Percentiles rank a stretch among this genome's conserved stretches.
Conservation (phyloP, 2,888 invertebrate species). For the Papilio demoleus region DNA sequence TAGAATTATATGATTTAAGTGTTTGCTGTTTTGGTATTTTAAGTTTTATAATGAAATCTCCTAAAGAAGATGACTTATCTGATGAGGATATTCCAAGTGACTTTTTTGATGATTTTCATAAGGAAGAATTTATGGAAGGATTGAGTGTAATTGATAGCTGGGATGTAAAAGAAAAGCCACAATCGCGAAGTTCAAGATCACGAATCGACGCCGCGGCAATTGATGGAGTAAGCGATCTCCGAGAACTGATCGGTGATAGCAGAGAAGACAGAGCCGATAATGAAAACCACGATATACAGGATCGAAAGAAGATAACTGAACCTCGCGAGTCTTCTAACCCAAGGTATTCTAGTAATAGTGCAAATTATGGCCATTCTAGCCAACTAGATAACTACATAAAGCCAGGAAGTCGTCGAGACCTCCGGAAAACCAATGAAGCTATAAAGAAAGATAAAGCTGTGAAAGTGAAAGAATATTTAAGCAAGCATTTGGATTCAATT, state of each 20-base stretch:
- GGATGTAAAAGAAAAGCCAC: slow-evolving; percentile 59
- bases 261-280: slow-evolving; percentile 47
- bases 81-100: slow-evolving; percentile 78
- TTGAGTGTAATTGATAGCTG: slow-evolving; percentile 78
- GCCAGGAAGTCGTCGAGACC: slow-evolving; percentile 76
- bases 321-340: slow-evolving; percentile 31
- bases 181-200: slow-evolving; percentile 45
- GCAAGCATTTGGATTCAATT: slow-evolving; percentile 68
- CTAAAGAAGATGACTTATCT: slow-evolving; percentile 51
- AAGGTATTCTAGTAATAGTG: slow-evolving; percentile 25
- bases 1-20: background rate
- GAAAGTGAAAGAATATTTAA: slow-evolving; percentile 73
- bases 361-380: slow-evolving; percentile 48
- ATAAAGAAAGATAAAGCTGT: slow-evolving; percentile 74
- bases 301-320: slow-evolving; percentile 42
- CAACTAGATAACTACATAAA: slow-evolving; percentile 66
- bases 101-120: slow-evolving; percentile 77
- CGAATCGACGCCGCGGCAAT: slow-evolving; percentile 53
- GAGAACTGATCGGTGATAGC: slow-evolving; percentile 57
- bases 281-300: slow-evolving; percentile 27
- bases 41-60: slow-evolving; percentile 46
- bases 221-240: slow-evolving; percentile 62
- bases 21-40: slow-evolving; percentile 5
- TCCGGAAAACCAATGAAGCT: slow-evolving; percentile 73
- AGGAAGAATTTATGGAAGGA: slow-evolving; percentile 76